Base-by-base conservation (phyloP, 1,140 invertebrate species). In the Harlomillsia oculata region DNA sequence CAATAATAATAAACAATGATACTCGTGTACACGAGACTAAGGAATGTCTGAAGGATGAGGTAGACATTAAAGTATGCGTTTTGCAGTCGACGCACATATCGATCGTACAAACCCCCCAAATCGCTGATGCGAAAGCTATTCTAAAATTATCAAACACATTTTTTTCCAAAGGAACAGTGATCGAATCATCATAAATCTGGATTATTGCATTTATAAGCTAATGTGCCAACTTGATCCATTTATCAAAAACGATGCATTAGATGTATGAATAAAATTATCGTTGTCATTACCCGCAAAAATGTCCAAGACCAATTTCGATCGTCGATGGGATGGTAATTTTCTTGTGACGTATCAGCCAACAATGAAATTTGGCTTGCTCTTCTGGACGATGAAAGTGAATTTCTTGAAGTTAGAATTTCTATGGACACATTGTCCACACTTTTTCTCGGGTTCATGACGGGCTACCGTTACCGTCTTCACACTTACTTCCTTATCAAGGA, bases 61-160 rank as follows among this genome's bases (percentile, higher is more conserved):
- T 84, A 87, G 37, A 86, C 77, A 44, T 83, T 82, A 28, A 88
- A 78, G 63, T 87, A 83, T 46, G 82, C 82, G 69, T 84, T 80
- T 63, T 85, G 81, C 51, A 89, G 71, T 63, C 83, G 80, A 49
- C 82, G 78, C 56, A 82, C 82, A 67, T 89, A 89, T 49, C 78
- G 75, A 56, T 77, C 73, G 67, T 84, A 89, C 9, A 88, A 71
- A 39, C 77, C 77, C 69, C 86, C 82, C 55, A 88, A 71, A 67
- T 80, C 79, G 67, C 83, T 80, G 57, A 81, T 79, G 63, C 78
- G 74, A 67, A 87, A 87, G 72, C 83, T 80, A 67, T 80, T 78
- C 84, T 87, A 72, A 34, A 78, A 52, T 34, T 37, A 53, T 25
- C 28, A 16, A 46, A 32, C 8, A 48, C 9, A 26, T 21, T 23